A percentile compares a stretch with the other conserved stretches of the same genome.
Conservation (phyloP, 2,797 vertebrate species). For the Phalanger gymnotis region DNA sequence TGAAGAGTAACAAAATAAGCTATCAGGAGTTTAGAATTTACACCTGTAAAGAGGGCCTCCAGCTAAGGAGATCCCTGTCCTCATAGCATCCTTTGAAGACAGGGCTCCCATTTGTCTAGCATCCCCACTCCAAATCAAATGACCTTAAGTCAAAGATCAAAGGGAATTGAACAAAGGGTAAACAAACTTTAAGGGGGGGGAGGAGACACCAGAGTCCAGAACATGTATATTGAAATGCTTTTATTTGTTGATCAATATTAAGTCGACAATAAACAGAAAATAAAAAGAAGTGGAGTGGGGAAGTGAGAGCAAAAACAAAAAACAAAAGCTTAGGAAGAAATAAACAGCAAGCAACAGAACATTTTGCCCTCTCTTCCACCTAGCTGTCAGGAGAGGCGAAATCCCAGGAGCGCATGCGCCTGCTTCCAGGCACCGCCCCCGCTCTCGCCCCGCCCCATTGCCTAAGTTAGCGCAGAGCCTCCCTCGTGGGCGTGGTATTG, state of each 20-base stretch:
- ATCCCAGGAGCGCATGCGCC: background rate
- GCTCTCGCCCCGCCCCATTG: background rate
- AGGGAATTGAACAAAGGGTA: background rate
- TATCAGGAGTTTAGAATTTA: background rate
- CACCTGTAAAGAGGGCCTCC: background rate
- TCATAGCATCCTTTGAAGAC: background rate
- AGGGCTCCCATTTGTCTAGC: background rate
- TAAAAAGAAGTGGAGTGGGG: background rate
- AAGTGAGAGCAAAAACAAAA: background rate
- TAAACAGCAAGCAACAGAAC: background rate
- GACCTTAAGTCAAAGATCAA: background rate
- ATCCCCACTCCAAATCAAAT: background rate
- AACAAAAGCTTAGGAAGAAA: background rate
- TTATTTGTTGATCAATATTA: background rate
- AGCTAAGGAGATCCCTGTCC: too few species aligned
- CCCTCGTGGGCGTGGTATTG: conserved; percentile 12
- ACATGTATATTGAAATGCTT: background rate
- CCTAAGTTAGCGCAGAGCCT: rapidly evolving
- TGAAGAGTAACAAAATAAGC: background rate
- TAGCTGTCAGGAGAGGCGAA: background rate
- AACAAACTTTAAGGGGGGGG: background rate
- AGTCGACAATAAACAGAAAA: background rate
- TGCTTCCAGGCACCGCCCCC: rapidly evolving
- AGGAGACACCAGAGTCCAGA: background rate
- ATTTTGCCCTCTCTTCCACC: too few species aligned